These are phyloP conservation scores for Stegastes partitus DNA, from an alignment of 2,113 vertebrate species.

Conservation along the genomic window DNA sequence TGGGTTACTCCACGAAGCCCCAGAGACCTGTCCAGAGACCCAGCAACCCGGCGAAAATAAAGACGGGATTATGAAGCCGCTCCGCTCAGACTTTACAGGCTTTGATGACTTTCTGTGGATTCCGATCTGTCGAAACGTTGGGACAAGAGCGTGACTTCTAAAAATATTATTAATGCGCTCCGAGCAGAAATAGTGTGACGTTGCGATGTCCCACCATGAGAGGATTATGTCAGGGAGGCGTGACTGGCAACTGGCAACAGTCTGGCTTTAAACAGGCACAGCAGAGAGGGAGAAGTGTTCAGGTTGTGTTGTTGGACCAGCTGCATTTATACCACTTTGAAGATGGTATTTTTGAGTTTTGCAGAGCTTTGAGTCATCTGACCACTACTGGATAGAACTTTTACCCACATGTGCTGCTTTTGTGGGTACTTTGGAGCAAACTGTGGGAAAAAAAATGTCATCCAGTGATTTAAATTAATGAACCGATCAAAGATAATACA, in stretches of 20 bases:
- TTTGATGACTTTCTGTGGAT: conserved; percentile 14
- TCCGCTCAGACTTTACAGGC: conserved; percentile 19
- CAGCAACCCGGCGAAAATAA: conserved; percentile 4
- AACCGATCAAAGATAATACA: too few species aligned
- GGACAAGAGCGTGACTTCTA: conserved; percentile 4
- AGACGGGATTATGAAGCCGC: conserved; percentile 7
- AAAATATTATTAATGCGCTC: conserved; percentile 36
- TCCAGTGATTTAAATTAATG: too few species aligned
- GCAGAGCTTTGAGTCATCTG: too few species aligned
- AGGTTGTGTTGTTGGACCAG: neutral
- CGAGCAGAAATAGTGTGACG: conserved; percentile 26
- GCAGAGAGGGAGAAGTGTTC: too few species aligned
- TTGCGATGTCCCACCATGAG: conserved; percentile 4
- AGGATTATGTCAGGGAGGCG: conserved; percentile 17
- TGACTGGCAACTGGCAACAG: neutral
- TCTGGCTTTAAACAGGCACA: neutral
- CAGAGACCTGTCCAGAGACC: conserved; percentile 23
- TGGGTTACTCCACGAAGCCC: conserved; percentile 18
- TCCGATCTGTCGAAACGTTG: conserved; percentile 12
- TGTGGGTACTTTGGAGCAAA: too few species aligned
- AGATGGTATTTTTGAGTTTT: too few species aligned
- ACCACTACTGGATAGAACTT: too few species aligned
- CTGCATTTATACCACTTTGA: too few species aligned
- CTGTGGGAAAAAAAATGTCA: too few species aligned
- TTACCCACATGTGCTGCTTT: too few species aligned